A percentile compares a stretch with the other conserved stretches of the same genome.
Evolutionary conservation across 2,888 invertebrate genomes (phyloP).

Genomic region (Diaphora mendica): DNA sequence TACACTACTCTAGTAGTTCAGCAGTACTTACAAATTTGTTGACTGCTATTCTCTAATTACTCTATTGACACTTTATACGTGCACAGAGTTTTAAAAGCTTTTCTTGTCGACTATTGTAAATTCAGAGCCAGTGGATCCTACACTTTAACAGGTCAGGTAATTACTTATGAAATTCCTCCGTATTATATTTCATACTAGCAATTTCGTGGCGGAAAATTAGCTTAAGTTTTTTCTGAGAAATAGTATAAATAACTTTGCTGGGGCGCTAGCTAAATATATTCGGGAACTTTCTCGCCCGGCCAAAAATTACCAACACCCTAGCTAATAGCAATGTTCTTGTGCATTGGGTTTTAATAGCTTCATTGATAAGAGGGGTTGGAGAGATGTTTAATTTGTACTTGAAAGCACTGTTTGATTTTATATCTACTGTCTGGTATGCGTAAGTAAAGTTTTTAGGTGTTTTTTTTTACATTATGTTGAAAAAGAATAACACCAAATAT

Average conservation of each 20-base stretch:
- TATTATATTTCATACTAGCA: constrained; percentile 17
- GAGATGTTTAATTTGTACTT: neutral
- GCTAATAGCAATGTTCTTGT: neutral
- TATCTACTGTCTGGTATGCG: neutral
- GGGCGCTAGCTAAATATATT: neutral
- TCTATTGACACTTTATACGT: constrained; percentile 33
- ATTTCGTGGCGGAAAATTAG: neutral
- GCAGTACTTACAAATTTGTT: constrained; percentile 31
- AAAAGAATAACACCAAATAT: too few species aligned
- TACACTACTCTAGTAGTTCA: constrained; percentile 18
- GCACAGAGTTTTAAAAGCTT: constrained; percentile 17
- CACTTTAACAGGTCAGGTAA: constrained; percentile 18
- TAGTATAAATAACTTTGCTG: neutral
- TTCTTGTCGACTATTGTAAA: constrained; percentile 8
- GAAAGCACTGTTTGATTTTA: neutral
- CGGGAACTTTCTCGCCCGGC: neutral
- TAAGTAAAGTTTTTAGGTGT: neutral
- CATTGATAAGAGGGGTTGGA: neutral
- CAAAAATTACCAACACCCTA: neutral
- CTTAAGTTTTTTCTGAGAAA: constrained; percentile 4
- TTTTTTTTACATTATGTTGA: neutral
- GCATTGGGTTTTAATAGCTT: neutral
- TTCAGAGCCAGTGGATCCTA: constrained; percentile 8
- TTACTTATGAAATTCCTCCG: constrained; percentile 14
- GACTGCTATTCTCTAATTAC: constrained; percentile 22